Percentiles rank a stretch among this genome's conserved stretches.
These are phyloP conservation scores for Caenorhabditis sp. DNA, from an alignment of 2,888 invertebrate genomes.

Conservation along the genomic window DNA sequence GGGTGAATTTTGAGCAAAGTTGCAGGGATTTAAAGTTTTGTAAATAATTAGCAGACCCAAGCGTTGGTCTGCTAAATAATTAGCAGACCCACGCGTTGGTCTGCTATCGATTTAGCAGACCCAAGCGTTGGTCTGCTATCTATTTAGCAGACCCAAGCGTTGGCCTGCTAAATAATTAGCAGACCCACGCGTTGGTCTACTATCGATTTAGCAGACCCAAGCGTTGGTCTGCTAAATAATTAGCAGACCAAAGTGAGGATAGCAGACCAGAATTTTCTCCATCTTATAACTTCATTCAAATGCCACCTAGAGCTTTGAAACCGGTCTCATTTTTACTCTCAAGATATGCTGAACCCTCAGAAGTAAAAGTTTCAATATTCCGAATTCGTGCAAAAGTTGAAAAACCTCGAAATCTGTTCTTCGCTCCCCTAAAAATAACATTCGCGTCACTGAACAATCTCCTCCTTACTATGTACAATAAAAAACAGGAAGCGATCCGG, in stretches of 20 bases:
- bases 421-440: conserved; percentile 10
- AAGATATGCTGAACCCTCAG: background rate
- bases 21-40: background rate
- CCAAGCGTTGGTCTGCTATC: background rate
- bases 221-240: conserved; percentile 1
- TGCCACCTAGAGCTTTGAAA: no score
- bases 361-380: background rate
- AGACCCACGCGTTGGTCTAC: no score
- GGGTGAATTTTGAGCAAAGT: background rate
- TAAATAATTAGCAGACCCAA: background rate
- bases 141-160: background rate
- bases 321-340: background rate
- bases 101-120: background rate
- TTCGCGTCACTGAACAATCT: conserved; percentile 10
- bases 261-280: no score
- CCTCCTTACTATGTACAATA: background rate
- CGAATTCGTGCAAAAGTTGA: background rate
- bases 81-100: background rate
- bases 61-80: background rate
- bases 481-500: conserved; percentile 33
- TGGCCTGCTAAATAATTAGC: no score
- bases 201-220: no score
- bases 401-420: background rate
- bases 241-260: background rate
- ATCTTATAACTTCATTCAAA: background rate